These are phyloP conservation scores for Drosophila aldrichi DNA, from an alignment of 2,888 invertebrate species.

Conservation along the genomic window DNA sequence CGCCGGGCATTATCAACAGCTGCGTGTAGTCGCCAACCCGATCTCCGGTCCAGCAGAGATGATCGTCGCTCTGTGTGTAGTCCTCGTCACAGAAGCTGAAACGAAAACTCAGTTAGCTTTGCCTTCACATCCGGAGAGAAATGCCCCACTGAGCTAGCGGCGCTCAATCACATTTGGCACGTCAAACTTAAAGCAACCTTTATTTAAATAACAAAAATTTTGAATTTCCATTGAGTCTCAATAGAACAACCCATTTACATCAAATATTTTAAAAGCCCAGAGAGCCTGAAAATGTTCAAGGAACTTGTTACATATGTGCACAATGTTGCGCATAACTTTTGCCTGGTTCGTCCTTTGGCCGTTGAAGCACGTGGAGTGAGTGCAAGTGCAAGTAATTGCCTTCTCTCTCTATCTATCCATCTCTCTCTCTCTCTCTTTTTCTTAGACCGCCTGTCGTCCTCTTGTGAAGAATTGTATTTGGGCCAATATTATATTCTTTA, in stretches of 20 bases:
- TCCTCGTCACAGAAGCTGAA: constrained; percentile 84
- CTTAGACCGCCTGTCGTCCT: constrained; percentile 41
- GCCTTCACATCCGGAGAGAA: background rate
- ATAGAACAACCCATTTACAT: no score
- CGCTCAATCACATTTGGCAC: constrained; percentile 34
- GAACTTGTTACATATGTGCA: constrained; percentile 61
- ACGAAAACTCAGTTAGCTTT: constrained; percentile 31
- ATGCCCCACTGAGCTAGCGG: no score
- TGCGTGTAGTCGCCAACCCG: constrained; percentile 84
- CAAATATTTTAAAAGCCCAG: background rate
- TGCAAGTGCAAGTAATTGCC: background rate
- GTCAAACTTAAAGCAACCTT: constrained; percentile 3
- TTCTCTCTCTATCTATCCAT: no score
- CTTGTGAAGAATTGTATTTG: constrained; percentile 42
- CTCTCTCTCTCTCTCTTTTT: background rate
- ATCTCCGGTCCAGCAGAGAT: constrained; percentile 85
- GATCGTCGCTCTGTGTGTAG: constrained; percentile 82
- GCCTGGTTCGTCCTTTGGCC: constrained; percentile 39
- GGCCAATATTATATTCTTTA: constrained; percentile 71
- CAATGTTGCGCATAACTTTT: constrained; percentile 44
- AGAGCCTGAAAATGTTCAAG: constrained; percentile 56
- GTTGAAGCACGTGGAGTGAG: constrained; percentile 51
- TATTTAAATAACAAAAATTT: constrained; percentile 20
- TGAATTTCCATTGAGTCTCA: background rate
- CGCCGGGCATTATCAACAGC: constrained; percentile 82